These are phyloP conservation scores for Alfaro cultratus DNA, from an alignment of 2,797 vertebrate species.

Conservation along the genomic window DNA sequence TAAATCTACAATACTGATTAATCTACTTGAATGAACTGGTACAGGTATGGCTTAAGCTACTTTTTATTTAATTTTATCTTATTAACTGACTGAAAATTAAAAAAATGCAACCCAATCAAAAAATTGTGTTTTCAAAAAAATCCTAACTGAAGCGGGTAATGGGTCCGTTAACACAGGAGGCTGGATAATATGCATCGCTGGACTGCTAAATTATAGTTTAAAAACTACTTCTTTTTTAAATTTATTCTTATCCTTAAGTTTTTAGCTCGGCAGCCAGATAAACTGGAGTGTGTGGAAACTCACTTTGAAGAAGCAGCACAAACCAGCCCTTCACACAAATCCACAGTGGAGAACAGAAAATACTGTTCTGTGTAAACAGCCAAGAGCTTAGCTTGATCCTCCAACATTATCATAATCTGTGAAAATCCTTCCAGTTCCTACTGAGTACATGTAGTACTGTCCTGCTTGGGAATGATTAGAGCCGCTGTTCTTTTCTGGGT, in stretches of 20 bases:
- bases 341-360: constrained; percentile 7
- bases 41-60: background rate
- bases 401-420: background rate
- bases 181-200: background rate
- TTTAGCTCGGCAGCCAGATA: constrained; percentile 5
- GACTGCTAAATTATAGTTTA: background rate
- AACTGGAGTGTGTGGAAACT: constrained; percentile 19
- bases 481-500: background rate
- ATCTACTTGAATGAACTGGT: background rate
- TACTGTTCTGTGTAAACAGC: constrained; percentile 22
- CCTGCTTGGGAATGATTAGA: background rate
- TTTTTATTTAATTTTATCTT: background rate
- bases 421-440: background rate
- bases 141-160: background rate
- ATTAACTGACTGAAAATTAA: background rate
- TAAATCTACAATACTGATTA: background rate
- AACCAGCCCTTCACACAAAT: background rate
- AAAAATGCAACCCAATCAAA: background rate
- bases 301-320: background rate
- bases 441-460: background rate
- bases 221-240: background rate
- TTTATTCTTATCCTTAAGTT: background rate
- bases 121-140: background rate
- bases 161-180: background rate
- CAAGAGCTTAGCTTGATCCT: constrained; percentile 10